Conservation (phyloP, 2,797 vertebrate species). For the Bryconaethiops microstoma region DNA sequence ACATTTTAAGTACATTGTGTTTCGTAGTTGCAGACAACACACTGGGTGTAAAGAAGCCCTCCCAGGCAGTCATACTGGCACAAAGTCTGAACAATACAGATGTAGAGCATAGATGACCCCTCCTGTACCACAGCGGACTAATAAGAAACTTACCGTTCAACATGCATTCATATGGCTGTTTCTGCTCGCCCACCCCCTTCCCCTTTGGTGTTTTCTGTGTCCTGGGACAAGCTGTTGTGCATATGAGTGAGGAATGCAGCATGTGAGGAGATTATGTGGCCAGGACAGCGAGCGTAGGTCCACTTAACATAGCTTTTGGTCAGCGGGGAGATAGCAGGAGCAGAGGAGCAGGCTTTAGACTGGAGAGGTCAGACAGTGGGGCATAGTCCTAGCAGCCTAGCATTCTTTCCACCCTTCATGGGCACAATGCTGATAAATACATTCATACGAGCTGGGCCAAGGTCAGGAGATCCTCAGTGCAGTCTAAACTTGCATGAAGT, state of each 20-base stretch:
- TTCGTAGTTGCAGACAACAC: no score
- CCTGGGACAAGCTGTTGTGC: not conserved
- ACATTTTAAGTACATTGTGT: no score
- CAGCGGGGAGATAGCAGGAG: constrained; percentile 51
- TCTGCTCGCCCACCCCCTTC: not conserved
- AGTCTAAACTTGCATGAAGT: not conserved
- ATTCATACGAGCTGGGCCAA: not conserved
- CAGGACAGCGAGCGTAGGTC: constrained; percentile 47
- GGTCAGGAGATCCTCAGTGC: not conserved
- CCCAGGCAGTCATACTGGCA: no score
- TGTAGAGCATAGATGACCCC: no score
- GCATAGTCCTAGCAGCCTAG: constrained; percentile 16
- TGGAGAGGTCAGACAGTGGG: constrained; percentile 9
- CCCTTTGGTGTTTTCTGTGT: not conserved
- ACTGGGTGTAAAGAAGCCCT: no score
- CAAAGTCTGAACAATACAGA: no score
- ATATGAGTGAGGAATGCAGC: constrained; percentile 62
- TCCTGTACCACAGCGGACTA: no score
- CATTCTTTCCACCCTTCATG: constrained; percentile 52
- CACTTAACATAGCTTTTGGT: constrained; percentile 65
- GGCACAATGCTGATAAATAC: constrained; percentile 22
- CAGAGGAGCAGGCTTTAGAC: constrained; percentile 43
- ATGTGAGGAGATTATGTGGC: constrained; percentile 58
- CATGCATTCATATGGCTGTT: not conserved
- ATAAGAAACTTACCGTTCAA: no score